Percentiles rank a stretch among this genome's conserved stretches.
phyloP scores from a whole-genome alignment of 1,140 invertebrate species.

The Idris sp. region DNA sequence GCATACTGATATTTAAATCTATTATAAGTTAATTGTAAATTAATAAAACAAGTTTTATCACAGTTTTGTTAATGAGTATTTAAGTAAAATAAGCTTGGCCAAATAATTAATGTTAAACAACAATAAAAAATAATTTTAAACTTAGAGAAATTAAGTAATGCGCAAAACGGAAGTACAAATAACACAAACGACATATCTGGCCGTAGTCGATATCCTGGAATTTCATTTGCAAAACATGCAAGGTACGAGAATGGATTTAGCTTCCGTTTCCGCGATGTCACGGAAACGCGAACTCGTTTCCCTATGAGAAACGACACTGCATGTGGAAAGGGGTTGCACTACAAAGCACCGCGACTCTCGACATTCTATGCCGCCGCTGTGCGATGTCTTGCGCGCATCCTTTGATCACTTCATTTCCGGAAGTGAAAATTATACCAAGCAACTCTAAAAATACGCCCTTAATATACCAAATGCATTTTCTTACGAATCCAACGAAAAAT shows the following conservation, averaged over 20 bases:
- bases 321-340: conserved; percentile 50
- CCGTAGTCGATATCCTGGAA: conserved; percentile 64
- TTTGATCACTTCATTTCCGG: conserved; percentile 62
- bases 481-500: conserved; percentile 31
- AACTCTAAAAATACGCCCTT: conserved; percentile 57
- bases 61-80: too few relatives aligned
- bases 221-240: conserved; percentile 65
- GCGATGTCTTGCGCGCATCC: conserved; percentile 60
- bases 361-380: conserved; percentile 52
- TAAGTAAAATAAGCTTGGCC: too few relatives aligned
- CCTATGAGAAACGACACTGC: conserved; percentile 64
- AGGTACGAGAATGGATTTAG: conserved; percentile 63
- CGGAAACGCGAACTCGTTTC: conserved; percentile 66
- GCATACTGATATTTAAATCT: too few relatives aligned
- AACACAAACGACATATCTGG: conserved; percentile 59
- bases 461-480: conserved; percentile 45
- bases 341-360: conserved; percentile 59
- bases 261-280: conserved; percentile 64
- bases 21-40: too few relatives aligned
- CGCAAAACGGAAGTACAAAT: conserved; percentile 61
- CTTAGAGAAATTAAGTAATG: conserved; percentile 63
- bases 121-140: conserved; percentile 47
- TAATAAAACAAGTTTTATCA: too few relatives aligned
- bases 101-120: conserved; percentile 29
- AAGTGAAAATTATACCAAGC: conserved; percentile 58